phyloP scores from a whole-genome alignment of 2,113 vertebrate genomes.

The Rhinopomastus cyanomelas region DNA sequence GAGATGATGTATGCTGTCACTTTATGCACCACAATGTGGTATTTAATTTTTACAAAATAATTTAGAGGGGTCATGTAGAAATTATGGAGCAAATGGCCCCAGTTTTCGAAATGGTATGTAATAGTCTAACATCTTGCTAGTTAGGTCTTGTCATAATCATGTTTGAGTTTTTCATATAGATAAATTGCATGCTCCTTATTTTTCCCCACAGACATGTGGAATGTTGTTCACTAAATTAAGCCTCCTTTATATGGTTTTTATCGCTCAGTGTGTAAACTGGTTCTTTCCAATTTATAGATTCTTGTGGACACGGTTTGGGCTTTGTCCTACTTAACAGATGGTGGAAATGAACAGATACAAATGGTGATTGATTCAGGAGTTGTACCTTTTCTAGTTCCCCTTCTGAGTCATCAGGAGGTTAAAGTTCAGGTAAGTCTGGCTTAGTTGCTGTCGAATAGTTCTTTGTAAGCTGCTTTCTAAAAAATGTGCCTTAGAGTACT shows the following conservation, averaged over 20 bases:
- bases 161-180: background rate
- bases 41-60: background rate
- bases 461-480: background rate
- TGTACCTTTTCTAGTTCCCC: slow-evolving; percentile 95
- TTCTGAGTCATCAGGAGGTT: slow-evolving; percentile 98
- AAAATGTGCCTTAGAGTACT: background rate
- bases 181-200: background rate
- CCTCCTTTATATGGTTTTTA: background rate
- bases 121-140: background rate
- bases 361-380: slow-evolving; percentile 99
- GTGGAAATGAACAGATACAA: slow-evolving; percentile 98
- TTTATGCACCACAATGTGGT: background rate
- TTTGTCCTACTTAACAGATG: slow-evolving; percentile 97
- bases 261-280: background rate
- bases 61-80: background rate
- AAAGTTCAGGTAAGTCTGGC: slow-evolving; percentile 93
- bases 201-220: background rate
- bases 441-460: background rate
- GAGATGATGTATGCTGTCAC: background rate
- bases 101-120: background rate
- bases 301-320: slow-evolving; percentile 99
- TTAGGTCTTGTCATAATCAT: background rate
- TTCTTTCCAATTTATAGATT: slow-evolving; percentile 79
- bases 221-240: background rate
- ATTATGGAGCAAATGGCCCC: background rate